Conservation (phyloP, 53 echinoderm and acorn worm genomes). For the Astropecten irregularis region DNA sequence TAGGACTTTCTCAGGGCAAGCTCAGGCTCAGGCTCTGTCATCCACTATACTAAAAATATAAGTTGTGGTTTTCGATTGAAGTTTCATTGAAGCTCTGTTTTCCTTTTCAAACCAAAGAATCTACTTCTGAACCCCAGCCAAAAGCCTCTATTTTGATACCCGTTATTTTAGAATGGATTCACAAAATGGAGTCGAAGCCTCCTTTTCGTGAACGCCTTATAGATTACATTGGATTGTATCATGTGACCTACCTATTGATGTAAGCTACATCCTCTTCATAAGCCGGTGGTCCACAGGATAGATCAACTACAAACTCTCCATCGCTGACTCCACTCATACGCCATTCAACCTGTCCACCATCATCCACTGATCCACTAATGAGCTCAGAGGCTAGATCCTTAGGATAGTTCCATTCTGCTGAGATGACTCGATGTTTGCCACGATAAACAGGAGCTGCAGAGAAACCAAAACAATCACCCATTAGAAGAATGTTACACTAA, state of each 20-base stretch:
- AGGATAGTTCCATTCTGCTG: slow-evolving; percentile 90
- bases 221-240: no score
- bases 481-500: neutral
- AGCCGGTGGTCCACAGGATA: slow-evolving; percentile 67
- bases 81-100: no score
- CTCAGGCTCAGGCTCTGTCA: no score
- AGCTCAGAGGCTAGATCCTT: slow-evolving; percentile 72
- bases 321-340: slow-evolving; percentile 45
- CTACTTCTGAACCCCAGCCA: no score
- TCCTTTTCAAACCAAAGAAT: no score
- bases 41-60: no score
- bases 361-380: slow-evolving; percentile 12
- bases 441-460: slow-evolving; percentile 67
- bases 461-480: neutral
- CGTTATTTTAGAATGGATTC: no score
- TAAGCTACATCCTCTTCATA: slow-evolving; percentile 62
- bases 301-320: slow-evolving; percentile 70
- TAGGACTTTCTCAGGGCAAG: no score
- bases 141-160: no score
- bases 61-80: no score
- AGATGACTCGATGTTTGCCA: slow-evolving; percentile 73
- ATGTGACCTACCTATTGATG: slow-evolving; percentile 62
- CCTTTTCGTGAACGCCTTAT: no score
- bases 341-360: neutral
- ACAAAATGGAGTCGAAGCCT: no score